Percentiles rank a stretch among this genome's conserved stretches.
Conservation (phyloP, 1,140 invertebrate species). For the Araneus ventricosus region DNA sequence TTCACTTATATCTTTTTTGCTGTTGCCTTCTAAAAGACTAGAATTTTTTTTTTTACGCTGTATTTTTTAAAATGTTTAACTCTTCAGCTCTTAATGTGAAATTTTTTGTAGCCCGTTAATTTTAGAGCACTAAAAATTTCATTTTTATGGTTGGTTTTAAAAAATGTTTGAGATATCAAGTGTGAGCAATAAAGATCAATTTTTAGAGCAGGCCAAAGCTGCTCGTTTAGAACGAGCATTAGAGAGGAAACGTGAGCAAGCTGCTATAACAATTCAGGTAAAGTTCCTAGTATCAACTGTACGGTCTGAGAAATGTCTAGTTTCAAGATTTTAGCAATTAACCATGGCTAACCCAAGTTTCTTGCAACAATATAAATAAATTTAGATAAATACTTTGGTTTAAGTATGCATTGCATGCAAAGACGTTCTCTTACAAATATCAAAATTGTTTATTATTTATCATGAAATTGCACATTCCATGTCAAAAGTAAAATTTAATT, state of each 20-base stretch:
- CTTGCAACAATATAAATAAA: no score
- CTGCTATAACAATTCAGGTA: slow-evolving; percentile 87
- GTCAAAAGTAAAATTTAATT: no score
- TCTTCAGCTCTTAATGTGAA: neutral
- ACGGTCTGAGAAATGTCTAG: no score
- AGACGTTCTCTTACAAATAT: no score
- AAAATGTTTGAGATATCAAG: slow-evolving; percentile 71
- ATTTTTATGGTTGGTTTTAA: neutral
- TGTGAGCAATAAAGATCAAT: slow-evolving; percentile 77
- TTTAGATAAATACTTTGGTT: no score
- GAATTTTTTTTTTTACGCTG: neutral
- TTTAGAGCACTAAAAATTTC: neutral
- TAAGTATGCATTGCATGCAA: no score
- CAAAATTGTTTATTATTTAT: no score
- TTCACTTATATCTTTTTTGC: neutral
- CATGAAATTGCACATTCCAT: no score
- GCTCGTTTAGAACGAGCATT: slow-evolving; percentile 90
- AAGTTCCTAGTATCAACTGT: no score
- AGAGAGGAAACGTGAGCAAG: slow-evolving; percentile 88
- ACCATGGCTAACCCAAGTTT: no score
- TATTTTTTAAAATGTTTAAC: neutral
- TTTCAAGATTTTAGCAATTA: no score
- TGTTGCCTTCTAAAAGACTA: neutral
- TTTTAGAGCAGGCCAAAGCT: slow-evolving; percentile 86
- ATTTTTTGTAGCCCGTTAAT: neutral